Percentiles rank a stretch among this genome's conserved stretches.
These are phyloP conservation scores for Pseudorasbora parva DNA, from an alignment of 2,113 vertebrate genomes.

Conservation along the genomic window DNA sequence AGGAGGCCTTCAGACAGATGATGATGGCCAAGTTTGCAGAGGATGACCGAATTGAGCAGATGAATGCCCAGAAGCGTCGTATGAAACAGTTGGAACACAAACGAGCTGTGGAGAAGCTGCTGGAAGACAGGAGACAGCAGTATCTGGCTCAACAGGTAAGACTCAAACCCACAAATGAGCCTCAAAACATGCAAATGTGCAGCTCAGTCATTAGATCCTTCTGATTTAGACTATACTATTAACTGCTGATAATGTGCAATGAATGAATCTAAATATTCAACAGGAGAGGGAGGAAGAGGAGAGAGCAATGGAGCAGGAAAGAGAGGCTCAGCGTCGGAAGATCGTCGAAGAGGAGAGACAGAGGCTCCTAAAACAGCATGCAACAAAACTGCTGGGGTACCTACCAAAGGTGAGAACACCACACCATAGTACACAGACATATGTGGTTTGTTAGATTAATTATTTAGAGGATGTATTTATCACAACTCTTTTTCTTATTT, in stretches of 20 bases:
- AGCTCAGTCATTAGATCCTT: background rate
- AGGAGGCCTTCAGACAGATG: constrained; percentile 77
- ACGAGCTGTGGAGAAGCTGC: constrained; percentile 83
- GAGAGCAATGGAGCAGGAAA: constrained; percentile 75
- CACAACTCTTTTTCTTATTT: background rate
- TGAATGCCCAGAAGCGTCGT: constrained; percentile 87
- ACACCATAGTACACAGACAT: background rate
- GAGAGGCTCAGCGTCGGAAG: constrained; percentile 72
- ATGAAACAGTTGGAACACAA: constrained; percentile 91
- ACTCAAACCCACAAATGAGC: background rate
- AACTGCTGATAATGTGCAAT: background rate
- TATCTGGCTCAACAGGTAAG: constrained; percentile 84
- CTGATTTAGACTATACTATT: background rate
- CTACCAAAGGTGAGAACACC: constrained; percentile 84
- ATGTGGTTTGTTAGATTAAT: background rate
- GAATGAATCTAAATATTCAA: background rate
- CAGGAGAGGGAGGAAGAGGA: constrained; percentile 86
- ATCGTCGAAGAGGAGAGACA: constrained; percentile 93
- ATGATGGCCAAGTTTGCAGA: constrained; percentile 90
- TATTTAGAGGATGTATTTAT: background rate
- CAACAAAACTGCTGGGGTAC: constrained; percentile 85
- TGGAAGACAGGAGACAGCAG: constrained; percentile 81
- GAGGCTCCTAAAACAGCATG: constrained; percentile 87
- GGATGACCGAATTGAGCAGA: constrained; percentile 88
- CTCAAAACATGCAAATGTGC: background rate